Evolutionary conservation across 2,888 invertebrate species (phyloP).

Genomic region (Orthosia gracilis): DNA sequence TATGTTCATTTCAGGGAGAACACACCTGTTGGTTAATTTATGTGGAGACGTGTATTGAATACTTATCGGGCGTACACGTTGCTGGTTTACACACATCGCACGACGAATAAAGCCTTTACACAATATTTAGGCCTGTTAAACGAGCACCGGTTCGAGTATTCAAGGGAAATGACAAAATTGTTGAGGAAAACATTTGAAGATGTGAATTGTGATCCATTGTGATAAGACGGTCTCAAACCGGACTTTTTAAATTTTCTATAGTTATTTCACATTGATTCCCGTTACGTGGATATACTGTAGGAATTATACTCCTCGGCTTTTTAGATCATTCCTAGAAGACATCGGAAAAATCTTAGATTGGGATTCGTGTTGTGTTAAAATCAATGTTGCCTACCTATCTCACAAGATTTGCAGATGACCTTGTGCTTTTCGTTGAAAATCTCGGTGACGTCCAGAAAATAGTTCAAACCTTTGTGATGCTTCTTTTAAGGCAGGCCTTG

Average conservation of each 20-base stretch:
- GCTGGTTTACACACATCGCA: conserved; percentile 71
- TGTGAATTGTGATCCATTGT: conserved; percentile 74
- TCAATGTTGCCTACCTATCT: too few species aligned
- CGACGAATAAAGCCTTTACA: conserved; percentile 65
- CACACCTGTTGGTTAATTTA: conserved; percentile 82
- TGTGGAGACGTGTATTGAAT: conserved; percentile 73
- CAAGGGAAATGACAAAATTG: conserved; percentile 76
- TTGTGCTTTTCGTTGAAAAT: too few species aligned
- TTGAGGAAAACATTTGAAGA: conserved; percentile 69
- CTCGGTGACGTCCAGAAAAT: too few species aligned
- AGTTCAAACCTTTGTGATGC: too few species aligned
- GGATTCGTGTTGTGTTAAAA: too few species aligned
- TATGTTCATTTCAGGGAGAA: conserved; percentile 75
- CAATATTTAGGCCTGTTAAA: conserved; percentile 76
- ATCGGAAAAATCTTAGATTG: too few species aligned
- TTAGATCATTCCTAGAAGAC: too few species aligned
- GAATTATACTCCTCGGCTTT: background rate
- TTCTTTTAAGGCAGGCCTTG: too few species aligned
- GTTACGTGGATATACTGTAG: background rate
- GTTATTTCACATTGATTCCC: too few species aligned
- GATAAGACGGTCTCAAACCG: conserved; percentile 70
- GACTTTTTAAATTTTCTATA: conserved; percentile 76
- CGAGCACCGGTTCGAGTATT: conserved; percentile 69
- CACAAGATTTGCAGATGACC: too few species aligned
- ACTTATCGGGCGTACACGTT: conserved; percentile 68